Base-by-base conservation (phyloP, 2,888 invertebrate species). In the Lepetodrilus schrolli region DNA sequence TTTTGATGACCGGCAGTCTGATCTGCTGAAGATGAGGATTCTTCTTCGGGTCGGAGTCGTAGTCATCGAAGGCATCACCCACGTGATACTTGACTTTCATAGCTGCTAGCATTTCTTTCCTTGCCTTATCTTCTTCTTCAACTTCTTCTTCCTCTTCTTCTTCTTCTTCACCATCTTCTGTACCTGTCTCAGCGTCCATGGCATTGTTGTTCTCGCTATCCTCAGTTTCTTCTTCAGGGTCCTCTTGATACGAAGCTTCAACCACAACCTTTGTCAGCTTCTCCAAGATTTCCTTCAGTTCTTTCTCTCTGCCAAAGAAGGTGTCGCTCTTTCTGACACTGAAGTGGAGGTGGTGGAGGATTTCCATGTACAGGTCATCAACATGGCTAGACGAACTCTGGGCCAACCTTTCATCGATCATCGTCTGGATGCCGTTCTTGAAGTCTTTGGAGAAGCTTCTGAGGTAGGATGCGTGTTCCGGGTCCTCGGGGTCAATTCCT, bases 331-430 rank as follows among this genome's bases (percentile, higher is more conserved):
- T 80, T 4, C 65, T 71, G 20, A 68, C 47, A 43, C 78, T 77
- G 58, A 83, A 81, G 36, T 80, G 74, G 48, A 84, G 76, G 70
- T 87, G 86, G 43, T 82, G 81, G 3, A 86, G 36, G 5, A 84
- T 77, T 58, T 87, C 87, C 23, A 78, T 70, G 69, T 81, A 83
- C 30, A 86, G 66, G 20, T 79, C 78, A 36, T 78, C 74, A 30
- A 71, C 47, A 2, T 66, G 37, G 10, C 51, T 37, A 10, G 50
- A 17, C 43, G 74, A 51, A n/a, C 73, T 68, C 21, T 71, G 43
- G 8, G n/a, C 43, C 23, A 81, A 20, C 30, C 74, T 71, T 13
- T 38, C 38, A 26, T 80, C 76, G 8, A 88, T 84, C 81, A 84
- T 82, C 4, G 75, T 72, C 66, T 80, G 77, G 51, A 86, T 75